Percentiles rank a stretch among this genome's conserved stretches.
These are phyloP conservation scores for Coenonympha arcania DNA, from an alignment of 2,888 invertebrate species.

Conservation along the genomic window DNA sequence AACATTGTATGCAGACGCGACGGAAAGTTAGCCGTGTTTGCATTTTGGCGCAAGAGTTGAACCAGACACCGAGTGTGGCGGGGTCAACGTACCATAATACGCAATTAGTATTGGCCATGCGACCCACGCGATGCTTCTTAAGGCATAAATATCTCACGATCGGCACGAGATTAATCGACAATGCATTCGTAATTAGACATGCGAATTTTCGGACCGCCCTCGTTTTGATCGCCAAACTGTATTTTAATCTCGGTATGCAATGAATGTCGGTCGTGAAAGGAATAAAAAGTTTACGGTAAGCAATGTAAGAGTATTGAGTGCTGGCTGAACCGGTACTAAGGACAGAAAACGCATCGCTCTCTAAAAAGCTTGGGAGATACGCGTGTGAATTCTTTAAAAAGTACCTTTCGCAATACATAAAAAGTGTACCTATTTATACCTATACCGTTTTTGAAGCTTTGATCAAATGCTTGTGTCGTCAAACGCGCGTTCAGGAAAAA, in stretches of 20 bases:
- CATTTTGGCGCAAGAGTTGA: constrained; percentile 54
- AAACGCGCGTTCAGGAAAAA: too few species aligned
- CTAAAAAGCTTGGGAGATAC: not conserved
- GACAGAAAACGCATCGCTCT: not conserved
- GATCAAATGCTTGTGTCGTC: too few species aligned
- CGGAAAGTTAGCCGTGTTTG: constrained; percentile 49
- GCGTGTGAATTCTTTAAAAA: not conserved
- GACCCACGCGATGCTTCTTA: constrained; percentile 52
- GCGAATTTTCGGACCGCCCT: constrained; percentile 23
- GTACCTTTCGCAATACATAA: too few species aligned
- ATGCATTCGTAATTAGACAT: constrained; percentile 42
- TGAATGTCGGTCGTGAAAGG: constrained; percentile 4
- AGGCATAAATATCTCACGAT: constrained; percentile 66
- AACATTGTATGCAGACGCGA: constrained; percentile 19
- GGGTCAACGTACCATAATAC: constrained; percentile 69
- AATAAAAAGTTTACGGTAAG: not conserved
- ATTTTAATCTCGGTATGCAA: constrained; percentile 10
- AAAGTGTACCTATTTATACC: too few species aligned
- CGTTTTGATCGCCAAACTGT: constrained; percentile 14
- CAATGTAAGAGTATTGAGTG: not conserved
- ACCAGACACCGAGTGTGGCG: constrained; percentile 46
- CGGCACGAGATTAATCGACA: constrained; percentile 56
- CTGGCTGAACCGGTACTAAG: not conserved
- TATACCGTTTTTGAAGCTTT: too few species aligned
- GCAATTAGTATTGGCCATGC: constrained; percentile 73